A percentile compares a stretch with the other conserved stretches of the same genome.
Conservation (phyloP, 2,113 vertebrate genomes). For the Chitala chitala region DNA sequence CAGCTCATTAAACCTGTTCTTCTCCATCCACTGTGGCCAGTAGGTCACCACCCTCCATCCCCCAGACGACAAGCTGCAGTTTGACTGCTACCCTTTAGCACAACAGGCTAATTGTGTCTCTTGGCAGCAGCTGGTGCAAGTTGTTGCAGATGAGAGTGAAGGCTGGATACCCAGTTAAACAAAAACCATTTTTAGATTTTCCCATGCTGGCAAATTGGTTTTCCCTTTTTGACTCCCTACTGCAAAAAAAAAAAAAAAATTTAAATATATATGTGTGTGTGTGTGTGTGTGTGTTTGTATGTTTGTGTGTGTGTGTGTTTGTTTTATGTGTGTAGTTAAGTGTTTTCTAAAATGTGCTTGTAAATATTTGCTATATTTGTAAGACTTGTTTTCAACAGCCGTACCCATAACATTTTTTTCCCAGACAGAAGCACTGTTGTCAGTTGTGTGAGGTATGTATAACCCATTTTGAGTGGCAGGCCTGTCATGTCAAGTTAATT, state of each 20-base stretch:
- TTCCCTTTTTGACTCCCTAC: not conserved
- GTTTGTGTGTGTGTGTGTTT: too few relatives aligned
- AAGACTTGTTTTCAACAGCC: not conserved
- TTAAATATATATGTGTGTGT: too few relatives aligned
- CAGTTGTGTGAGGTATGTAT: too few relatives aligned
- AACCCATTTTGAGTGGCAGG: too few relatives aligned
- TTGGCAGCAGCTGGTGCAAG: not conserved
- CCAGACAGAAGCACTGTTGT: too few relatives aligned
- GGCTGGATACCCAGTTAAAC: not conserved
- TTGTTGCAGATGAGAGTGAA: not conserved
- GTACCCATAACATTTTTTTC: too few relatives aligned
- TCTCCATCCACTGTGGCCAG: not conserved
- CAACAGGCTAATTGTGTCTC: conserved; percentile 14
- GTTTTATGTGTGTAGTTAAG: too few relatives aligned
- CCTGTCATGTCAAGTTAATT: too few relatives aligned
- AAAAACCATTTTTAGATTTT: not conserved
- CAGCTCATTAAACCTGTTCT: conserved; percentile 2
- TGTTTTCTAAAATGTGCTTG: not conserved
- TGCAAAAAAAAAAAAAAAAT: too few relatives aligned
- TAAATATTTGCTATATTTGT: not conserved
- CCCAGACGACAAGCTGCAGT: not conserved
- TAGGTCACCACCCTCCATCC: not conserved
- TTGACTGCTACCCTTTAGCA: not conserved
- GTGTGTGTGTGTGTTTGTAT: too few relatives aligned
- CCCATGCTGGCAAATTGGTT: not conserved